phyloP scores from a whole-genome alignment of 2,888 invertebrate genomes.

The Catocala sponsa region DNA sequence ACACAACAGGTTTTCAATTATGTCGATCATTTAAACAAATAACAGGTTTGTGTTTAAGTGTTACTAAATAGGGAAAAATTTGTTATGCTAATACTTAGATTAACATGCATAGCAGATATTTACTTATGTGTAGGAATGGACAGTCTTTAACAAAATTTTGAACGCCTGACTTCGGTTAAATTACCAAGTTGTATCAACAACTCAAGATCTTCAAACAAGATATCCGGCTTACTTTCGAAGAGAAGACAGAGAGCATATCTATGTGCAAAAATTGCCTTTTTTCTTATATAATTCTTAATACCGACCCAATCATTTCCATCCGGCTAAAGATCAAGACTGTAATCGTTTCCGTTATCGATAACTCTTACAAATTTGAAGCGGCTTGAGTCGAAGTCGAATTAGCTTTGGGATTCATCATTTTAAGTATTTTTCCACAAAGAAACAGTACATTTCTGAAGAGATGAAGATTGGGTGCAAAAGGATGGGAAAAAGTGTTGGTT shows the following conservation, averaged over 20 bases:
- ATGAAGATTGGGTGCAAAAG: too few relatives aligned
- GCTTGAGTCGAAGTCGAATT: constrained; percentile 20
- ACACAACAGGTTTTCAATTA: too few relatives aligned
- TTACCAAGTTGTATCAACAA: constrained; percentile 12
- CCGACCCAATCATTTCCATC: constrained; percentile 34
- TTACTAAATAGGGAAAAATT: too few relatives aligned
- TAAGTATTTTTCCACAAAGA: constrained; percentile 8
- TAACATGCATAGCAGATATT: too few relatives aligned
- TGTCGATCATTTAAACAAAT: too few relatives aligned
- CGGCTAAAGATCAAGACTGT: constrained; percentile 30
- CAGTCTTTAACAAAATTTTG: not conserved
- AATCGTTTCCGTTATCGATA: constrained; percentile 50
- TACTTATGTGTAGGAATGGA: not conserved
- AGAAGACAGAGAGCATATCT: constrained; percentile 11
- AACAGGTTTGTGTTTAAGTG: too few relatives aligned
- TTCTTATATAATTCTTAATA: constrained; percentile 37
- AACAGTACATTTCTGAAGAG: constrained; percentile 14
- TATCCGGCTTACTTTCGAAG: constrained; percentile 12
- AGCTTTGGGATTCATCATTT: constrained; percentile 10
- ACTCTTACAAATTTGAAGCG: constrained; percentile 30
- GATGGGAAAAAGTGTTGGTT: too few relatives aligned
- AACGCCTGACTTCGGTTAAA: not conserved
- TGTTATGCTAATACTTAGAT: too few relatives aligned
- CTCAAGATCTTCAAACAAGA: constrained; percentile 15
- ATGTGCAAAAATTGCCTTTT: constrained; percentile 19